Evolutionary conservation across 2,797 vertebrate species (phyloP).

Genomic region (Karalla daura): DNA sequence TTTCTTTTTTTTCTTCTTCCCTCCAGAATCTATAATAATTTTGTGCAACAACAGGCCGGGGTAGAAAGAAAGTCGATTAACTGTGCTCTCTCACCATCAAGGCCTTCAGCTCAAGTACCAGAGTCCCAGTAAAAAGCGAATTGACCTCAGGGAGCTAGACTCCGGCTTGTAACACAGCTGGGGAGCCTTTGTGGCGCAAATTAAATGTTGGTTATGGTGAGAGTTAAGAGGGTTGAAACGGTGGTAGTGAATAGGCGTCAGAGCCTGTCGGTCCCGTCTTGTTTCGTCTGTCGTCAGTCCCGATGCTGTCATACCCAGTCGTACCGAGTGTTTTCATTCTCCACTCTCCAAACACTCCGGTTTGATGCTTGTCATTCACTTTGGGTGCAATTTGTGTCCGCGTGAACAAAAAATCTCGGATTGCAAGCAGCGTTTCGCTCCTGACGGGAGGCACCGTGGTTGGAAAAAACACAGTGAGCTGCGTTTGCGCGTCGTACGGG

Average conservation of each 20-base stretch:
- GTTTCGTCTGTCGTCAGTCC: constrained; percentile 15
- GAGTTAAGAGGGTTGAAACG: constrained; percentile 66
- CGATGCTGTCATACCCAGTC: neutral
- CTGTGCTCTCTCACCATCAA: constrained; percentile 89
- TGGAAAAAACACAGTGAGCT: too few relatives aligned
- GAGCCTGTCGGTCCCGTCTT: constrained; percentile 44
- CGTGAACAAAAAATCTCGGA: too few relatives aligned
- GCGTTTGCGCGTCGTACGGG: too few relatives aligned
- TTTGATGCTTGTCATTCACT: too few relatives aligned
- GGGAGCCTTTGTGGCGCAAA: constrained; percentile 85
- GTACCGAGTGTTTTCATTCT: neutral
- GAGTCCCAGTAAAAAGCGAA: constrained; percentile 83
- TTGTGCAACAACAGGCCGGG: constrained; percentile 82
- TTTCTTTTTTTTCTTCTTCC: too few relatives aligned
- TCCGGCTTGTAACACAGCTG: constrained; percentile 82
- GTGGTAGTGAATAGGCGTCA: constrained; percentile 74
- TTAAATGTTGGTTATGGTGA: constrained; percentile 75
- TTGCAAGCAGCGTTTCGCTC: too few relatives aligned
- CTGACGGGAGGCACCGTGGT: too few relatives aligned
- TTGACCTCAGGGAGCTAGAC: constrained; percentile 86
- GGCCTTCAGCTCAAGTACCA: constrained; percentile 90
- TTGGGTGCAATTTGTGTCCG: too few relatives aligned
- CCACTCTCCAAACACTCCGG: too few relatives aligned
- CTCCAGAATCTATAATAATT: constrained; percentile 86
- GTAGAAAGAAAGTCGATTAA: constrained; percentile 90